Conservation (phyloP, 2,888 invertebrate species). For the Oxytorus armatus region DNA sequence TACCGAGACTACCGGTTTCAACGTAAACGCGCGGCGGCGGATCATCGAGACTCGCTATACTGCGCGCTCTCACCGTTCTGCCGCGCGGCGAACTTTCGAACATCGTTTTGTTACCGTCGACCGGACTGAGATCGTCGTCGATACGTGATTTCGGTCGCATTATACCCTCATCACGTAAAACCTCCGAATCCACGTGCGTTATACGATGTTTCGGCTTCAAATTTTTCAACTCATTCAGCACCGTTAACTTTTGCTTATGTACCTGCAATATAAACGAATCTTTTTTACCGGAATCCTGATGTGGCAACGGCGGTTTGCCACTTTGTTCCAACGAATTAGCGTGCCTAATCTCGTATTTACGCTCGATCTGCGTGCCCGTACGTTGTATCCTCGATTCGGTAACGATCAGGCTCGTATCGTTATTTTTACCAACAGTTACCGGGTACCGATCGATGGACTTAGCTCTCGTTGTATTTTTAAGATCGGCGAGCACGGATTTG, state of each 20-base stretch:
- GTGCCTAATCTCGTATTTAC: constrained; percentile 78
- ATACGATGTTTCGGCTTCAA: constrained; percentile 79
- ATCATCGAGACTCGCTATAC: constrained; percentile 80
- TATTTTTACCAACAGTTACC: no score
- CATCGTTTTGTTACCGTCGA: constrained; percentile 73
- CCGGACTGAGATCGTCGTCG: constrained; percentile 81
- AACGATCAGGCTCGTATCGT: no score
- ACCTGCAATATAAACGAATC: constrained; percentile 81
- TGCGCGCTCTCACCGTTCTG: constrained; percentile 78
- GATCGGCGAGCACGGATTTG: constrained; percentile 79
- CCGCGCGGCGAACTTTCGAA: constrained; percentile 68
- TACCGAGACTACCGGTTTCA: constrained; percentile 82
- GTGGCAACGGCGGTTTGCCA: constrained; percentile 70
- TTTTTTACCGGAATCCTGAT: constrained; percentile 77
- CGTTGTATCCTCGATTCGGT: constrained; percentile 81
- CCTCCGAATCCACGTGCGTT: constrained; percentile 82
- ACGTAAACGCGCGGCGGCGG: constrained; percentile 72
- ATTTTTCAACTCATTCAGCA: constrained; percentile 81
- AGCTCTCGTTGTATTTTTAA: constrained; percentile 73
- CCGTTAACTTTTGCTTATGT: constrained; percentile 80
- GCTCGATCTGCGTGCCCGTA: constrained; percentile 80
- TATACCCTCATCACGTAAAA: constrained; percentile 82
- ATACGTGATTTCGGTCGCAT: constrained; percentile 83
- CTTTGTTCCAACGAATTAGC: constrained; percentile 75
- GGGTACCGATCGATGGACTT: constrained; percentile 81